These are phyloP conservation scores for Aphelenchoides fujianensis DNA, from an alignment of 1,140 invertebrate genomes.

Conservation along the genomic window DNA sequence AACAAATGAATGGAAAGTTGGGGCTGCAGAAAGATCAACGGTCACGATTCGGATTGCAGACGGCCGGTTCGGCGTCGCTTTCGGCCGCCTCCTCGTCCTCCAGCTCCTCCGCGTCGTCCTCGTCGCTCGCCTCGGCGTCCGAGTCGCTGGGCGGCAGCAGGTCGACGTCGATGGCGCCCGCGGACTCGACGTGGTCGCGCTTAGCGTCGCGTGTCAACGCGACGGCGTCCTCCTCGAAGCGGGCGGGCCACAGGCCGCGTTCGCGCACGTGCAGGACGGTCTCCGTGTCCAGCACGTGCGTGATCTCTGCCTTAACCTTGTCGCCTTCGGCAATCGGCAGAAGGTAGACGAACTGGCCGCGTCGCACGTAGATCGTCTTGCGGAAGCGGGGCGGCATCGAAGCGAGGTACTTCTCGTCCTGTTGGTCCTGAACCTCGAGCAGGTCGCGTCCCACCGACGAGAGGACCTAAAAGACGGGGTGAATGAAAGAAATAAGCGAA, in stretches of 20 bases:
- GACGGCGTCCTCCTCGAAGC: slow-evolving; percentile 18
- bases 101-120: slow-evolving; percentile 6
- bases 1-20: slow-evolving; percentile 6
- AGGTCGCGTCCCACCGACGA: slow-evolving; percentile 10
- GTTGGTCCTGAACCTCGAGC: slow-evolving; percentile 17
- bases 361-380: slow-evolving; percentile 8
- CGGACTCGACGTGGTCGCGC: neutral
- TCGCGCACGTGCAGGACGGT: slow-evolving; percentile 17
- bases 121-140: neutral
- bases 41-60: slow-evolving; percentile 12
- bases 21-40: no score
- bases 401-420: slow-evolving; percentile 11
- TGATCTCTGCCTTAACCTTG: slow-evolving; percentile 22
- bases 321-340: slow-evolving; percentile 24
- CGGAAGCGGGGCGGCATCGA: slow-evolving; percentile 19
- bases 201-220: slow-evolving; percentile 13
- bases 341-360: slow-evolving; percentile 25
- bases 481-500: no score
- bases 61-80: neutral
- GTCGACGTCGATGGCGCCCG: slow-evolving; percentile 12
- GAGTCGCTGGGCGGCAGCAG: slow-evolving; percentile 22
- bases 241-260: slow-evolving; percentile 8
- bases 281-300: slow-evolving; percentile 19
- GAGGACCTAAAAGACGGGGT: no score
- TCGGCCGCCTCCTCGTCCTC: slow-evolving; percentile 14